Percentiles rank a stretch among this genome's conserved stretches.
phyloP scores from a whole-genome alignment of 2,797 vertebrate genomes.

The Ispidina lecontei region DNA sequence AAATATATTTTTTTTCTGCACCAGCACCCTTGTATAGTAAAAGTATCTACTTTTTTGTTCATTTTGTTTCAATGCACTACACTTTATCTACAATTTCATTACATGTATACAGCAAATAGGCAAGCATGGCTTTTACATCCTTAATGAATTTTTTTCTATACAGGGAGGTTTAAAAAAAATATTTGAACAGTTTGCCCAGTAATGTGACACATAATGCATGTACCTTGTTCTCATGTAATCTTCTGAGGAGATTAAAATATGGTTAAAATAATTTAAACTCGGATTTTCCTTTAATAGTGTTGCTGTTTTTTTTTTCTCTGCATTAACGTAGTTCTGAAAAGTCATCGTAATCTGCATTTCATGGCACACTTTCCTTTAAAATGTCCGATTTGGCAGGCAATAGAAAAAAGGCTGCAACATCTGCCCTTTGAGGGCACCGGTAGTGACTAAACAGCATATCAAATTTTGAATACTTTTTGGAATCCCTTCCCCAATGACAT shows the following conservation, averaged over 20 bases:
- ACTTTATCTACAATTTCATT: slow-evolving; percentile 97
- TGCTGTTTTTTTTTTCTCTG: slow-evolving; percentile 74
- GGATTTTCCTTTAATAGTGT: slow-evolving; percentile 75
- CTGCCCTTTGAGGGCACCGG: slow-evolving; percentile 80
- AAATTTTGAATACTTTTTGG: slow-evolving; percentile 84
- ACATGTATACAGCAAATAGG: slow-evolving; percentile 99
- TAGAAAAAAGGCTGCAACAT: slow-evolving; percentile 79
- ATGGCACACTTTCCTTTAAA: slow-evolving; percentile 80
- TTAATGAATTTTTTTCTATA: slow-evolving; percentile 91
- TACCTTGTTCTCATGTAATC: slow-evolving; percentile 84
- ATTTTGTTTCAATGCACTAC: slow-evolving; percentile 96
- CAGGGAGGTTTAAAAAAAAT: slow-evolving; percentile 92
- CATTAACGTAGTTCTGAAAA: slow-evolving; percentile 75
- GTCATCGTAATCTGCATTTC: slow-evolving; percentile 69
- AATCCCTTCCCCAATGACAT: slow-evolving; percentile 82
- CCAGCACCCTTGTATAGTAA: slow-evolving; percentile 99
- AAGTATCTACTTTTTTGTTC: slow-evolving; percentile 99
- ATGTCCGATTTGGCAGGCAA: slow-evolving; percentile 81
- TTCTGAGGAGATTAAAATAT: slow-evolving; percentile 78
- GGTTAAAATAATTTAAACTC: slow-evolving; percentile 76
- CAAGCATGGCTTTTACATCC: slow-evolving; percentile 99
- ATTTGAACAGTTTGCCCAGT: slow-evolving; percentile 87
- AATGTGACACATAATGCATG: slow-evolving; percentile 89
- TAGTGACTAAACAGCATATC: slow-evolving; percentile 80
- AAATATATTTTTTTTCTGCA: slow-evolving; percentile 97